Conservation (phyloP, 2,113 vertebrate genomes). For the Rana temporaria region DNA sequence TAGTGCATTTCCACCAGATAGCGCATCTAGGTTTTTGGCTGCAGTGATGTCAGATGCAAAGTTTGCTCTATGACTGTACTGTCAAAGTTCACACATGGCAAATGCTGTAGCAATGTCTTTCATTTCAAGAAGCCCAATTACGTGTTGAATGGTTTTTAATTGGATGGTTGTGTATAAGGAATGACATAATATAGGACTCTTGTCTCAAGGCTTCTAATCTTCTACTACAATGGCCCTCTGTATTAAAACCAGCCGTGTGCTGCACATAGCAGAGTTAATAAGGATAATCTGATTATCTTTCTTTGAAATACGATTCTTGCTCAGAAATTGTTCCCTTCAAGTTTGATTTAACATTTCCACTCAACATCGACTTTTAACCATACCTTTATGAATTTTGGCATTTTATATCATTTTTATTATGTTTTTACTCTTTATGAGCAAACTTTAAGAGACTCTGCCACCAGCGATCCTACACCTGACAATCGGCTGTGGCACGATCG, state of each 20-base stretch:
- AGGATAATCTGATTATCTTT: constrained; percentile 50
- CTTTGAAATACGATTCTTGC: constrained; percentile 43
- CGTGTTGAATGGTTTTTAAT: constrained; percentile 8
- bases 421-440: too few species aligned
- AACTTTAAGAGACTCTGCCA: too few species aligned
- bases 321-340: constrained; percentile 35
- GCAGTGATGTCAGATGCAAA: too few species aligned
- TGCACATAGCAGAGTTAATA: constrained; percentile 27
- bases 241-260: neutral
- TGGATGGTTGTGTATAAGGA: neutral
- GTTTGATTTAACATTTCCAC: constrained; percentile 38
- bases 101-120: neutral
- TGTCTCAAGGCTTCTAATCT: constrained; percentile 17
- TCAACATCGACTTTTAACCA: neutral
- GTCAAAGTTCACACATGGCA: neutral
- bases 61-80: too few species aligned
- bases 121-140: neutral
- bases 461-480: too few species aligned
- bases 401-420: too few species aligned
- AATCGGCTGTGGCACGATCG: too few species aligned
- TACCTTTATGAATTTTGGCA: too few species aligned
- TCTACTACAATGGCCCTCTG: constrained; percentile 43
- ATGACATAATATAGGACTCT: neutral
- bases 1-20: too few species aligned
- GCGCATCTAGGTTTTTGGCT: too few species aligned